Evolutionary conservation across 2,113 vertebrate genomes (phyloP).

Genomic region (Crotalus helleri): DNA sequence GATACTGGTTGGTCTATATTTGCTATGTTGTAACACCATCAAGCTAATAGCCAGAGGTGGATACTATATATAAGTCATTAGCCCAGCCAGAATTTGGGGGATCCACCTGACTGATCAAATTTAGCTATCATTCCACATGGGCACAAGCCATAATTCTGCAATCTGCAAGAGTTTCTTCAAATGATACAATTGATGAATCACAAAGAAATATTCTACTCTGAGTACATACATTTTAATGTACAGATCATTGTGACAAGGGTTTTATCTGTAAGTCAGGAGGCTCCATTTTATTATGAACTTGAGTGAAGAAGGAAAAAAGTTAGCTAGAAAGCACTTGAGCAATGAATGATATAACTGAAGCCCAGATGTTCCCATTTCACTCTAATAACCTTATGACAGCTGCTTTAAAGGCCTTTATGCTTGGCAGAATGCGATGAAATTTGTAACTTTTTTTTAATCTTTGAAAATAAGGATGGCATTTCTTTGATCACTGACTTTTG

Average conservation of each 20-base stretch:
- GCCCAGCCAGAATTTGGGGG: neutral
- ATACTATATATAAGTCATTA: neutral
- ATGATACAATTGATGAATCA: neutral
- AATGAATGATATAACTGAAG: neutral
- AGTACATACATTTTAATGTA: neutral
- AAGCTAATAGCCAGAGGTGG: neutral
- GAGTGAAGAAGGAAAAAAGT: neutral
- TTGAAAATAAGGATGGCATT: neutral
- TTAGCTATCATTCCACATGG: no score
- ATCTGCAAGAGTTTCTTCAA: neutral
- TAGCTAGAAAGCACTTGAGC: neutral
- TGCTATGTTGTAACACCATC: neutral
- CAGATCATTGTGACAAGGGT: neutral
- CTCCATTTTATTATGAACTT: neutral
- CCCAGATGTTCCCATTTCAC: conserved; percentile 18
- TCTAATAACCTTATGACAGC: neutral
- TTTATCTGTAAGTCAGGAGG: neutral
- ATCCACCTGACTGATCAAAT: no score
- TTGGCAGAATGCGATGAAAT: neutral
- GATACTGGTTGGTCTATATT: neutral
- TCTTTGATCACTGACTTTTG: conserved; percentile 5
- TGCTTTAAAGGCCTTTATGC: neutral
- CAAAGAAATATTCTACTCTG: neutral
- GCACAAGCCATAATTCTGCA: neutral
- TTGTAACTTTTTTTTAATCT: neutral